Conservation (phyloP, 2,113 vertebrate genomes). For the Takifugu bimaculatus region DNA sequence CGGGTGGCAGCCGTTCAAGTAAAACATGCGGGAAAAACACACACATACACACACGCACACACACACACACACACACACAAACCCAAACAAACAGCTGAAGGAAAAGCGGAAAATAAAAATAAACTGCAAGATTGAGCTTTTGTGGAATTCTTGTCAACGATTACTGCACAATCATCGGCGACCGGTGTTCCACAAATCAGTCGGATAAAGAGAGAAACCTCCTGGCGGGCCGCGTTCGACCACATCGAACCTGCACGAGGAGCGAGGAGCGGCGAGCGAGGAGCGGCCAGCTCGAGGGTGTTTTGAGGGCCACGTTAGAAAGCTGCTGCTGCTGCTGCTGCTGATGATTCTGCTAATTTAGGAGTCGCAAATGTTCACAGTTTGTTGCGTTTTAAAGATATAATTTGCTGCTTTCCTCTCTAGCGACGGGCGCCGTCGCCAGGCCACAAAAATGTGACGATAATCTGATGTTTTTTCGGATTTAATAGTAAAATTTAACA, state of each 20-base stretch:
- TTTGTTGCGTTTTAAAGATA: neutral
- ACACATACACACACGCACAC: constrained; percentile 38
- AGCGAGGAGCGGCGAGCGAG: constrained; percentile 21
- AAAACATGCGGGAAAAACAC: constrained; percentile 76
- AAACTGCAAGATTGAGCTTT: constrained; percentile 37
- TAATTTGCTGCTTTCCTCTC: constrained; percentile 5
- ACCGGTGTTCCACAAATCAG: constrained; percentile 31
- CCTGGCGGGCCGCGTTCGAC: constrained; percentile 38
- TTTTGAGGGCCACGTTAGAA: neutral
- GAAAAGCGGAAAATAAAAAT: neutral
- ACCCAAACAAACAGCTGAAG: constrained; percentile 39
- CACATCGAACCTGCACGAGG: constrained; percentile 41
- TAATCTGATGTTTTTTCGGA: constrained; percentile 8
- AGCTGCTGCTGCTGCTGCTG: no score
- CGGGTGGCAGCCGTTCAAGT: constrained; percentile 96
- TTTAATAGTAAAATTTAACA: neutral
- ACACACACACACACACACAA: constrained; percentile 38
- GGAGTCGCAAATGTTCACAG: neutral
- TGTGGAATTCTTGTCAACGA: constrained; percentile 50
- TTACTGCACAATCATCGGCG: constrained; percentile 50
- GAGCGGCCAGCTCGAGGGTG: constrained; percentile 2
- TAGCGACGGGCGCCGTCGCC: neutral
- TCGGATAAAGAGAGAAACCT: constrained; percentile 28
- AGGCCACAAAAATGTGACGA: constrained; percentile 9
- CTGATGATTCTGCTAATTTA: neutral